These are phyloP conservation scores for Chloroclysta siterata DNA, from an alignment of 2,888 invertebrate genomes.

Conservation along the genomic window DNA sequence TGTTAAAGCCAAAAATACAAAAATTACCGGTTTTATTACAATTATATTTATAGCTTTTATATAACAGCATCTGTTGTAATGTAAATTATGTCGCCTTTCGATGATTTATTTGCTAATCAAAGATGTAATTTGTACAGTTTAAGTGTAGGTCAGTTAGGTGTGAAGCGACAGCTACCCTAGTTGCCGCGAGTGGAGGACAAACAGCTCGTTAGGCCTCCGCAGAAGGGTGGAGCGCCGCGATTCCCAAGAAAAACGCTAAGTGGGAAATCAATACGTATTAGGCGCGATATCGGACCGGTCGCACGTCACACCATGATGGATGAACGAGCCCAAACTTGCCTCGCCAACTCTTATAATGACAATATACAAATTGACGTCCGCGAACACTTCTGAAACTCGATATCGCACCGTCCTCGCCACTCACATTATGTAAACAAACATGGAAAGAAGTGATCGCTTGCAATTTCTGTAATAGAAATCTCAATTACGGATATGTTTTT, in stretches of 20 bases:
- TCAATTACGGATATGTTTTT: conserved; percentile 83
- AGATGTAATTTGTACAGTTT: conserved; percentile 31
- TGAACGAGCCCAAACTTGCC: conserved; percentile 81
- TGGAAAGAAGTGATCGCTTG: conserved; percentile 72
- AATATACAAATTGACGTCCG: conserved; percentile 85
- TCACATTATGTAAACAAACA: conserved; percentile 83
- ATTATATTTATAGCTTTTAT: too few species aligned
- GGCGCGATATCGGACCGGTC: conserved; percentile 82
- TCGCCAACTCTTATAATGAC: conserved; percentile 82
- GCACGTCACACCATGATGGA: conserved; percentile 83
- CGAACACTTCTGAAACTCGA: conserved; percentile 79
- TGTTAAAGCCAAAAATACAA: too few species aligned
- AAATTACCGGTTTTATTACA: too few species aligned
- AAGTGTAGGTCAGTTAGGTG: conserved; percentile 40
- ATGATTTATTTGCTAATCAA: conserved; percentile 1
- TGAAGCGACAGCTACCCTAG: conserved; percentile 61
- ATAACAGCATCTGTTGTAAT: too few species aligned
- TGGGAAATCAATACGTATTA: conserved; percentile 85
- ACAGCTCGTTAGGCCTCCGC: conserved; percentile 80
- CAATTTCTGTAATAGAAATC: conserved; percentile 83
- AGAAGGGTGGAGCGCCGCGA: conserved; percentile 82
- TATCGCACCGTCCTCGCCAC: conserved; percentile 71
- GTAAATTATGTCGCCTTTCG: too few species aligned
- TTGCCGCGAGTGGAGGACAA: conserved; percentile 78
- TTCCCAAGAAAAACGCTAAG: conserved; percentile 84